Base-by-base conservation (phyloP, 1,140 invertebrate species). In the Macrocentrus cingulum region DNA sequence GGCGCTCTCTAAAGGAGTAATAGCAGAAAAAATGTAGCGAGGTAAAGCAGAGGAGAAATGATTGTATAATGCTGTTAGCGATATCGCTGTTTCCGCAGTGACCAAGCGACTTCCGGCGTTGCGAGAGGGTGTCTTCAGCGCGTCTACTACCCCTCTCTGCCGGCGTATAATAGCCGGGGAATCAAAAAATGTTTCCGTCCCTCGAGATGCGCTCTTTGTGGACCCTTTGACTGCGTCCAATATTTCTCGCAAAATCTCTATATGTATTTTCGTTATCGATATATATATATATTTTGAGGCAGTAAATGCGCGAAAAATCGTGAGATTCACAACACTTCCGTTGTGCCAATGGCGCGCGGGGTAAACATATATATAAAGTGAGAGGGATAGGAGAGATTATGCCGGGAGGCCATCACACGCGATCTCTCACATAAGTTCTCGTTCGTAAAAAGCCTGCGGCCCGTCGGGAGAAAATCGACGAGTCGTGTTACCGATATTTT, bases 31-130 rank as follows among this genome's bases (percentile, higher is more conserved):
- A 32, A 39, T 44, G n/a, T n/a, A n/a, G n/a, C n/a, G n/a, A n/a
- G n/a, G n/a, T n/a, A n/a, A n/a, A n/a, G n/a, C n/a, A n/a, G n/a
- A n/a, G n/a, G n/a, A n/a, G n/a, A 29, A 29, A 29, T 5, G 9
- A 9, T 29, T 9, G 4, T 29, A 9, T 29, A 29, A 4, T 49
- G 44, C 23, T 22, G 23, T 32, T 29, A 29, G 19, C 63, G 66
- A 49, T 76, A 76, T 76, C 74, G 74, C 73, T 73, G 70, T 71
- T 75, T 77, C 67, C 71, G 68, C 72, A 76, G 73, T 71, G 74
- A 76, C 66, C 36, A 39, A 39, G 3, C 68, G 68, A 74, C 70
- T 77, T 77, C 70, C 71, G 71, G 60, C 66, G 4, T 29, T 5
- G 25, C 25, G 4, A 29, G 25, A 29, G 25, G 25, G 25, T 29